These are phyloP conservation scores for Melitaea cinxia DNA, from an alignment of 1,140 invertebrate species.

Conservation along the genomic window DNA sequence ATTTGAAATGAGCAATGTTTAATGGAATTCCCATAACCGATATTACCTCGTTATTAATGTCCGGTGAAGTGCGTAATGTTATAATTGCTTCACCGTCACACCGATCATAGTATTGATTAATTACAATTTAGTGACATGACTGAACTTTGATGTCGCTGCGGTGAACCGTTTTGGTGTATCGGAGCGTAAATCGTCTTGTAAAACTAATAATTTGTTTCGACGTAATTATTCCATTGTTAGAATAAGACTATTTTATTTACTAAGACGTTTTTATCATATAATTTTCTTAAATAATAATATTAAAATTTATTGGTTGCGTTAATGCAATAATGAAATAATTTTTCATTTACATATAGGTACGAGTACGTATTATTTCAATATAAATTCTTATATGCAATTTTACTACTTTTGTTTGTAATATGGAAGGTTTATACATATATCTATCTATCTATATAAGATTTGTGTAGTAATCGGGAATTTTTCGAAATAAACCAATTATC, in stretches of 20 bases:
- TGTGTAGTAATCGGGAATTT: neutral
- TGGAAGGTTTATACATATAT: neutral
- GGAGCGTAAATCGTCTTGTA: neutral
- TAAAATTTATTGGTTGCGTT: too few species aligned
- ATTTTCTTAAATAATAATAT: too few species aligned
- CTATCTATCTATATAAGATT: neutral
- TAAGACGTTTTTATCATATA: too few species aligned
- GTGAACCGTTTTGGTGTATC: constrained; percentile 3
- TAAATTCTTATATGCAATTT: too few species aligned
- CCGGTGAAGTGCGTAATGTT: constrained; percentile 30
- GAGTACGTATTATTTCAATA: too few species aligned
- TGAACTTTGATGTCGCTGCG: constrained; percentile 9
- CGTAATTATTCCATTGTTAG: neutral
- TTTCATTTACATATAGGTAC: too few species aligned
- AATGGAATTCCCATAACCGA: constrained; percentile 17
- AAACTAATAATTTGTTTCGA: neutral
- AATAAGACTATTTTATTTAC: too few species aligned
- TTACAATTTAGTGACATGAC: constrained; percentile 24
- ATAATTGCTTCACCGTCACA: constrained; percentile 33
- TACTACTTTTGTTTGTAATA: too few species aligned
- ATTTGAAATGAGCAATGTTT: neutral
- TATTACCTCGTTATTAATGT: constrained; percentile 29
- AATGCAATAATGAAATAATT: too few species aligned
- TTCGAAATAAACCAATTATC: neutral
- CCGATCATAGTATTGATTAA: constrained; percentile 34